Evolutionary conservation across 2,797 vertebrate genomes (phyloP), one percentile per base, ranked within the genome.

Genomic region (Numenius phaeopus): DNA sequence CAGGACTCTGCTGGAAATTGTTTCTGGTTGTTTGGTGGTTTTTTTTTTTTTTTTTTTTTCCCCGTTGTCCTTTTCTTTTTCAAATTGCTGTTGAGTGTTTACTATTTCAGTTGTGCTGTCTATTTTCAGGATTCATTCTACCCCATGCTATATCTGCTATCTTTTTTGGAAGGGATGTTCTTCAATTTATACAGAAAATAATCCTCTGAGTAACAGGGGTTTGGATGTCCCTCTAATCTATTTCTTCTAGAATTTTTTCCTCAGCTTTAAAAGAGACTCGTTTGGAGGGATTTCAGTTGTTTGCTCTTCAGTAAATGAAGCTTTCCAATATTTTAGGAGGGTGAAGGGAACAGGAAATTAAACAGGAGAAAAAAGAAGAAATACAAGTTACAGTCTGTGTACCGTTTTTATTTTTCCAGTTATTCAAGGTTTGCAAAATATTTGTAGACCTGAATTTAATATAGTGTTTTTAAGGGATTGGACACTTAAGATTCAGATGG

Each of bases 121-220:
- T 83, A 12, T 76, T 73, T 88, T 82, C 40, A 72, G 50, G 34
- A 83, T 66, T 72, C 6, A 7, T 26, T 83, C 54, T 57, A 26
- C 10, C 14, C 20, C 1, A 0, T 62, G 24, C 17, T 49, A 23
- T n/a, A 81, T 6, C 59, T 3, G 2, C 20, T 83, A 39, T 12
- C 12, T 52, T 52, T 77, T 92, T 69, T 62, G 20, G 22, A 83
- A 91, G 34, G 23, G 2, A 55, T 30, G n/a, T 50, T 78, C 26
- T 84, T 54, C 54, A 78, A 50, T 54, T 65, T 55, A 59, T 17
- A 39, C 8, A 84, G 34, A 75, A 92, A 83, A 83, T 34, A 82
- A 76, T 66, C 18, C 32, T 57, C 79, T 29, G 19, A 79, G 12
- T 69, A 70, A 67, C 12, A 87, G 17, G 17, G 15, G 44, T 82